These are phyloP conservation scores for Ericerus pela DNA, from an alignment of 1,140 invertebrate genomes.

Conservation along the genomic window DNA sequence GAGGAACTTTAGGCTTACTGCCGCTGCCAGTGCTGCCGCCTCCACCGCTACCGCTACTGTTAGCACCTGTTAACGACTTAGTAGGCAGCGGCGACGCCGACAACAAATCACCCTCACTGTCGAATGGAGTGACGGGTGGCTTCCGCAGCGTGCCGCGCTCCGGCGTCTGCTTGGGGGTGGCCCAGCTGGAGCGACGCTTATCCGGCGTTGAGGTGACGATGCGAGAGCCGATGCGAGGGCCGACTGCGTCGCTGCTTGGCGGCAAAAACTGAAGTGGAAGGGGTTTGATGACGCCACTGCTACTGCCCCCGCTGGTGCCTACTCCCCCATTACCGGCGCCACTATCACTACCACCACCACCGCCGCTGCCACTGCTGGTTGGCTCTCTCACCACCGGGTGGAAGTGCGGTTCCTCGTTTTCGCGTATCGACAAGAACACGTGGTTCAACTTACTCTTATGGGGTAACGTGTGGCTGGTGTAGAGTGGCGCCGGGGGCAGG, in stretches of 20 bases:
- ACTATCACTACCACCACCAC: neutral
- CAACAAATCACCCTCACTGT: no score
- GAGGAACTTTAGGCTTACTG: conserved; percentile 48
- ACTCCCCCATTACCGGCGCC: no score
- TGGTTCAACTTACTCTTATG: conserved; percentile 41
- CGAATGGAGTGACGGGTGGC: conserved; percentile 18
- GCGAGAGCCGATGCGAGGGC: conserved; percentile 19
- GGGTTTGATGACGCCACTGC: neutral
- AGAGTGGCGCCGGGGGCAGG: conserved; percentile 64
- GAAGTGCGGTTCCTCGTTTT: conserved; percentile 38
- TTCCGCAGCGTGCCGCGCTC: conserved; percentile 17
- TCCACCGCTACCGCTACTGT: neutral
- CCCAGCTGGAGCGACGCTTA: conserved; percentile 21
- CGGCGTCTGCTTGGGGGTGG: conserved; percentile 9
- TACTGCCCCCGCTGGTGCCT: neutral
- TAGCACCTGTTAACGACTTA: neutral
- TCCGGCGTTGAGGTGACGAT: conserved; percentile 18
- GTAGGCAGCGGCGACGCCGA: no score
- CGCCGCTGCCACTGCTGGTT: neutral
- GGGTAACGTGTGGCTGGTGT: conserved; percentile 62
- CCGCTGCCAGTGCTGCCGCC: neutral
- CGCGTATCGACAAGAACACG: conserved; percentile 30
- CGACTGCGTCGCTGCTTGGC: conserved; percentile 20
- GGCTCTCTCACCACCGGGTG: conserved; percentile 27
- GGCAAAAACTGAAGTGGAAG: conserved; percentile 26